Base-by-base conservation (phyloP, 2,888 invertebrate genomes). In the Amiota mariae region DNA sequence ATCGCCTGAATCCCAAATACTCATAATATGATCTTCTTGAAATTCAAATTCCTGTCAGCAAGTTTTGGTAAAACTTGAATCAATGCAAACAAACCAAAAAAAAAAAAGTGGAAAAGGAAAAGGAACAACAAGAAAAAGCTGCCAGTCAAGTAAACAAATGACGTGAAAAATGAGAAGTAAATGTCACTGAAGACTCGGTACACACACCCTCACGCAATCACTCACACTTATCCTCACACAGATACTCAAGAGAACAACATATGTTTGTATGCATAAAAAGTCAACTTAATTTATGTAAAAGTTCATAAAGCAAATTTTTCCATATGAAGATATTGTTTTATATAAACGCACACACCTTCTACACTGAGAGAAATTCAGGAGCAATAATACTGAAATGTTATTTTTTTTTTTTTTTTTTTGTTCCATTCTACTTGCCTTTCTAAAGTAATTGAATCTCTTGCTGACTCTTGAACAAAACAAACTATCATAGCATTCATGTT, bases 241-340 rank as follows among this genome's bases (percentile, higher is more conserved):
- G 8, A 36, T 36, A 6, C 36, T 24, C 24, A 24, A 24, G 24
- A 24, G 24, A 24, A 24, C 24, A 24, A 24, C 24, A 24, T 24
- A 3, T 24, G 24, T 24, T 24, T 24, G 76, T 24, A 47, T 54
- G 81, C 13, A 8, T 13, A 81, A 80, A 82, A 80, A 80, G 83
- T 82, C 85, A 85, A 80, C 81, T 79, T 83, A 84, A 82, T 82
- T 84, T 82, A 84, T 82, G 86, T 79, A 81, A 85, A 84, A 83
- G 77, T 75, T 81, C 81, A 76, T 73, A 76, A 74, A 75, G 71
- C 73, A 77, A 74, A 57, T 56, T 15, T 56, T 15, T 1, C 56
- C 10, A 56, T 56, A 56, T 56, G 3, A 18, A 13, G 8, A 56
- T 63, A 63, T 61, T 15, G 11, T 13, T 36, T 36, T 63, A 15